Evolutionary conservation across 2,888 invertebrate genomes (phyloP).

Genomic region (Deilephila elpenor): DNA sequence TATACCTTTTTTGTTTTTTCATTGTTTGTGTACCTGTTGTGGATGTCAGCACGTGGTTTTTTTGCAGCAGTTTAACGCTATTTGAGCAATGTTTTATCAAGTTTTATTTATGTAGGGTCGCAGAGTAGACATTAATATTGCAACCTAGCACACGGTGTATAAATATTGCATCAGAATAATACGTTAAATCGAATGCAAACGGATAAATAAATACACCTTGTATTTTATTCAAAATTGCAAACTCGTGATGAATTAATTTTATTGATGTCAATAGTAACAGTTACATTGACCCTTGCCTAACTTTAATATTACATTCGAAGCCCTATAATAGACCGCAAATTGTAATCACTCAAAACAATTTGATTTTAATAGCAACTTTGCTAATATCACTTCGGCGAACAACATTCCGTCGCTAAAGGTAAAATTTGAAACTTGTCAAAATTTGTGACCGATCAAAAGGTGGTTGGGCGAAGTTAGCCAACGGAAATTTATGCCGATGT

Average conservation of each 20-base stretch:
- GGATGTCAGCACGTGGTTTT: too few species aligned
- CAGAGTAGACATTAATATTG: too few species aligned
- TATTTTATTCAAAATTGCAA: too few species aligned
- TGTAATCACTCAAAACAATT: not conserved
- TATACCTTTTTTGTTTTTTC: not conserved
- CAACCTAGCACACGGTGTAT: too few species aligned
- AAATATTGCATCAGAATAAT: too few species aligned
- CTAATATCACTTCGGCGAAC: constrained; percentile 45
- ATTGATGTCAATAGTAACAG: too few species aligned
- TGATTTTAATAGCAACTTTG: constrained; percentile 38
- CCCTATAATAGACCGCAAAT: not conserved
- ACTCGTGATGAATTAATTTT: too few species aligned
- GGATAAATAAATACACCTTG: too few species aligned
- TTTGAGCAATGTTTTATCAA: not conserved
- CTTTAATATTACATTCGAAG: not conserved
- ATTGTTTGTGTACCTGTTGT: too few species aligned
- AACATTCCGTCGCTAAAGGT: not conserved
- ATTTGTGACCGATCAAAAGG: constrained; percentile 29
- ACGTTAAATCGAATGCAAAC: too few species aligned
- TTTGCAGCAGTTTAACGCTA: not conserved
- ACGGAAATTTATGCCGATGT: constrained; percentile 59
- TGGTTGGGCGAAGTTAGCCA: constrained; percentile 63
- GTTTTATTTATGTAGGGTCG: too few species aligned
- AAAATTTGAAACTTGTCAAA: constrained; percentile 28
- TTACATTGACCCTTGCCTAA: too few species aligned